Base-by-base conservation (phyloP, 2,888 invertebrate species). In the Electrophaes corylata region DNA sequence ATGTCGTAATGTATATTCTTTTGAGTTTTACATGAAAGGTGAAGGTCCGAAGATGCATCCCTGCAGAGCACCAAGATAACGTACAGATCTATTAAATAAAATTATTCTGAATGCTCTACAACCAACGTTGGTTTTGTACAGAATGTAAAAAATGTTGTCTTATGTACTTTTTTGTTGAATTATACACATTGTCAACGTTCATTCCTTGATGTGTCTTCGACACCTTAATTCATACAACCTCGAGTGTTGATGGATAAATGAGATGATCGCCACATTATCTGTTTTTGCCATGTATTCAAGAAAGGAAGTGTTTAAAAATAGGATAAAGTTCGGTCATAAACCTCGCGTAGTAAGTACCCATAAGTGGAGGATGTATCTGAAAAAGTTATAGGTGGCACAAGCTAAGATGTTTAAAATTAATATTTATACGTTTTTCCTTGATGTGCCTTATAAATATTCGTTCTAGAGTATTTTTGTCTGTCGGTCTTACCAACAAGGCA, bases 161-260 rank as follows among this genome's bases (percentile, higher is more conserved):
- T 18, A 19, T 33, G 33, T 46, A 16, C 39, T 40, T 33, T 47
- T 33, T 29, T 47, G 20, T 20, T 41, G 31, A 45, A 49, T 49
- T 51, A 11, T 41, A 44, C 29, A 16, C 39, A 52, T 37, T 59
- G 29, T 54, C 54, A 31, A 37, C 54, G 26, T 44, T 52, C n/a
- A 44, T 48, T 49, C 14, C 41, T 12, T 18, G 18, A 41, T 43
- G n/a, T 54, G 33, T 54, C 39, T 46, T 46, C 46, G 37, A 20
- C 59, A 54, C 59, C 50, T 54, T 46, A 48, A 54, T 59, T 59
- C 55, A 50, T 55, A 26, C 19, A 19, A 6, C 16, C 19, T 37
- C 18, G 29, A 8, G 43, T 51, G 60, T 48, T 56, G 40, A 60
- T 43, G 33, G 55, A 60, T 48, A 47, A 52, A 60, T 55, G 47